These are phyloP conservation scores for Poecilia latipinna DNA, from an alignment of 2,113 vertebrate genomes.

Conservation along the genomic window DNA sequence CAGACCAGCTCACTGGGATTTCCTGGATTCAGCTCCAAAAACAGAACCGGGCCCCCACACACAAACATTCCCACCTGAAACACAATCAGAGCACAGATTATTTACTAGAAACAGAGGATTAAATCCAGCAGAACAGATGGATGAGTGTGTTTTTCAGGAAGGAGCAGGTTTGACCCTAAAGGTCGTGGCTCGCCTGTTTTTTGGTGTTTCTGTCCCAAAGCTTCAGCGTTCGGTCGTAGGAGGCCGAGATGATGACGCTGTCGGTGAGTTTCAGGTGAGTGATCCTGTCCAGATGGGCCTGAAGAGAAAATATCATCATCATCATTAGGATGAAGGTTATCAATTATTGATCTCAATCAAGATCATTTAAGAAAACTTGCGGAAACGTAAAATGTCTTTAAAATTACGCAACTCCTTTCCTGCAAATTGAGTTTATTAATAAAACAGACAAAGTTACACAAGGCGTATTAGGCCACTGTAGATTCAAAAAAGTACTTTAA, in stretches of 20 bases:
- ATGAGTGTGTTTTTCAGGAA: neutral
- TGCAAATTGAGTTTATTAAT: too few species aligned
- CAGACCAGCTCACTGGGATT: constrained; percentile 71
- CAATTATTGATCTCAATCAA: neutral
- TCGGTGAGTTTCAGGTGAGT: constrained; percentile 72
- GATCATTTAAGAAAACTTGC: too few species aligned
- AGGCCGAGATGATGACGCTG: constrained; percentile 75
- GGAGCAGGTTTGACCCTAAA: neutral
- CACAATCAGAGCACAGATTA: neutral
- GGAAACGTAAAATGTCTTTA: neutral
- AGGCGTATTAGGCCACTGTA: too few species aligned
- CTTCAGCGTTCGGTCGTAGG: constrained; percentile 78
- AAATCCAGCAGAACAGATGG: neutral
- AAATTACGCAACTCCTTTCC: too few species aligned
- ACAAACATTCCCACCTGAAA: constrained; percentile 78
- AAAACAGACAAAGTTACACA: too few species aligned
- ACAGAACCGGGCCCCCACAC: constrained; percentile 69
- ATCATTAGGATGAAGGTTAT: neutral
- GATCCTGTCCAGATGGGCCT: constrained; percentile 78
- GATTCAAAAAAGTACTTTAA: too few species aligned
- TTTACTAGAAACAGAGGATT: neutral
- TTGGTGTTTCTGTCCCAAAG: constrained; percentile 81
- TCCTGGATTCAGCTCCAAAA: constrained; percentile 72
- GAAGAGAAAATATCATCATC: constrained; percentile 13
- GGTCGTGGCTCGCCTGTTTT: constrained; percentile 68